Evolutionary conservation across 2,888 invertebrate genomes (phyloP).

Genomic region (Lasioglossum calceatum): DNA sequence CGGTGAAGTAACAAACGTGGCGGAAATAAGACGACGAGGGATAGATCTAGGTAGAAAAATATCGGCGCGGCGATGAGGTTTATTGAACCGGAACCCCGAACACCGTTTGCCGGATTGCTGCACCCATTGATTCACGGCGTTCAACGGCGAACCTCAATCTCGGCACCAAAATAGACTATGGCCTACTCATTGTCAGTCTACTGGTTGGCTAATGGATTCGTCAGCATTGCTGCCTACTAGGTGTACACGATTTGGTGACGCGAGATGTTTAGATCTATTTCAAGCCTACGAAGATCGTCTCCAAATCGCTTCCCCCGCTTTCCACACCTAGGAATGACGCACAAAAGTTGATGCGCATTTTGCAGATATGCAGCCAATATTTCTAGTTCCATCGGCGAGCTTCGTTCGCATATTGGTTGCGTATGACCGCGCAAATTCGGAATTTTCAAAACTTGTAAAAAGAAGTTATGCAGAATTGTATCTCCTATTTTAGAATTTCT

Average conservation of each 20-base stretch:
- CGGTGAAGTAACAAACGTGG: background rate
- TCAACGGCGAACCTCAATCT: background rate
- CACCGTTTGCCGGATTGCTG: background rate
- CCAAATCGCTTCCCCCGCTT: background rate
- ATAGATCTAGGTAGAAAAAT: slow-evolving; percentile 15
- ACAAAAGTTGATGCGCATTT: background rate
- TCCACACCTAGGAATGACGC: background rate
- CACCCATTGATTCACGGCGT: background rate
- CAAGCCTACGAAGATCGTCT: background rate
- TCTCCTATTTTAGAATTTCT: background rate
- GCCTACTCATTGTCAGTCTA: slow-evolving; percentile 5
- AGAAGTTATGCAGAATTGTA: background rate
- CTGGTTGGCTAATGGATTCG: slow-evolving; percentile 11
- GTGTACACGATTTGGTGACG: background rate
- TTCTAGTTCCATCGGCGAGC: background rate
- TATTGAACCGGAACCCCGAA: slow-evolving; percentile 24
- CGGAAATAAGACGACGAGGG: slow-evolving; percentile 1
- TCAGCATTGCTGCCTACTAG: background rate
- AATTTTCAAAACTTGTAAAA: background rate
- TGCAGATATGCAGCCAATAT: background rate
- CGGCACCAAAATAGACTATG: slow-evolving; percentile 13
- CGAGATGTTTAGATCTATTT: slow-evolving; percentile 11
- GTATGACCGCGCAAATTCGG: background rate
- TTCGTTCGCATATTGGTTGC: too few species aligned
- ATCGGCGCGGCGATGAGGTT: background rate